Conservation (phyloP, 2,888 invertebrate species). For the Brachylomia viminalis region DNA sequence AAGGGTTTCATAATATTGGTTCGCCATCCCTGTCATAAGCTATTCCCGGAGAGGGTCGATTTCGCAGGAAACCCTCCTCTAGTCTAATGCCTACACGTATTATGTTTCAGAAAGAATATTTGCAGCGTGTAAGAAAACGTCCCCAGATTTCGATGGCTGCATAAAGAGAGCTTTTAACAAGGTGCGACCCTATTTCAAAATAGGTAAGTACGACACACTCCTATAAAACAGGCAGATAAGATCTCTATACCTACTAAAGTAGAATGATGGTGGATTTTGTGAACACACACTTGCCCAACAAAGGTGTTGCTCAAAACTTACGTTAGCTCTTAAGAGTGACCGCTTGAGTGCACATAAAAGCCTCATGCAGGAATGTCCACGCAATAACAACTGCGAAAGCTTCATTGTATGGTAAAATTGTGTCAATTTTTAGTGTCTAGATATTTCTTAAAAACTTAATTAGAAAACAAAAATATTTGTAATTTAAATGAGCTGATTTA, state of each 20-base stretch:
- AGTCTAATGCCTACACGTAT: background rate
- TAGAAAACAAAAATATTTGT: background rate
- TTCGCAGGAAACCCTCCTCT: background rate
- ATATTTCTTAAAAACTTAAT: background rate
- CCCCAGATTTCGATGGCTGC: conserved; percentile 93
- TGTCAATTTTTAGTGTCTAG: background rate
- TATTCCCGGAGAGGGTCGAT: background rate
- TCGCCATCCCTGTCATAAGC: background rate
- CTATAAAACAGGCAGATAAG: background rate
- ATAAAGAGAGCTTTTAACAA: conserved; percentile 93
- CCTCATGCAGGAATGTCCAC: background rate
- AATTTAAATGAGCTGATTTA: background rate
- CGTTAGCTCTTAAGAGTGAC: conserved; percentile 12
- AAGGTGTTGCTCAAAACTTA: conserved; percentile 11
- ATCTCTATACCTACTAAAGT: background rate
- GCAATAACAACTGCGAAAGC: background rate
- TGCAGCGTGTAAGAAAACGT: conserved; percentile 91
- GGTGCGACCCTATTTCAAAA: conserved; percentile 93
- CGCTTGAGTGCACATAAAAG: conserved; percentile 22
- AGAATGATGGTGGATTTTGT: background rate
- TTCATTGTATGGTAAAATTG: background rate
- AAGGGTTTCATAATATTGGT: too few species aligned
- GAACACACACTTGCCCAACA: conserved; percentile 28
- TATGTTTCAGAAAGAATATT: conserved; percentile 84
- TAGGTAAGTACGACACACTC: conserved; percentile 86